Percentiles rank a stretch among this genome's conserved stretches.
phyloP scores from a whole-genome alignment of 2,797 vertebrate genomes.

The Poeciliopsis presidionis region DNA sequence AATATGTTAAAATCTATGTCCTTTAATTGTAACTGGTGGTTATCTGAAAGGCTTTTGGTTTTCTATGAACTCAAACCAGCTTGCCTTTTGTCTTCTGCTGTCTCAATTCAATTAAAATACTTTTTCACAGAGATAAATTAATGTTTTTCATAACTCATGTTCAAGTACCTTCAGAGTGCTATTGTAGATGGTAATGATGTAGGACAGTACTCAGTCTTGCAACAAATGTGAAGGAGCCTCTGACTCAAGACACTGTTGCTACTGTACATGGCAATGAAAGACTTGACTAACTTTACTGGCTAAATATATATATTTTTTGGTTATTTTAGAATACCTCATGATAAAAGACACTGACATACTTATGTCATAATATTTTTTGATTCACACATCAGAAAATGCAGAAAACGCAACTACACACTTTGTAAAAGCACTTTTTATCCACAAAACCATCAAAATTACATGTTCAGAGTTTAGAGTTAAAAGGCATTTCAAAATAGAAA shows the following conservation, averaged over 20 bases:
- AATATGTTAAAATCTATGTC: neutral
- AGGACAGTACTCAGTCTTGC: neutral
- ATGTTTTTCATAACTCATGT: neutral
- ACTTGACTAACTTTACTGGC: slow-evolving; percentile 45
- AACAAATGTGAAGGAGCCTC: neutral
- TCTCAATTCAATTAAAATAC: neutral
- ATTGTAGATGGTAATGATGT: neutral
- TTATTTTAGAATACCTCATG: slow-evolving; percentile 32
- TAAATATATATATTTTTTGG: slow-evolving; percentile 56
- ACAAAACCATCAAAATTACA: too few relatives aligned
- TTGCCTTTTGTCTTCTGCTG: neutral
- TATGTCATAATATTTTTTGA: slow-evolving; percentile 18
- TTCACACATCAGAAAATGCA: neutral
- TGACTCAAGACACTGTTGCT: neutral
- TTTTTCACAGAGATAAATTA: neutral
- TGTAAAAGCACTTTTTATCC: too few relatives aligned
- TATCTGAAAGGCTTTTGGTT: neutral
- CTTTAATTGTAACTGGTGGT: neutral
- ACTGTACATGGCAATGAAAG: neutral
- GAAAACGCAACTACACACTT: too few relatives aligned
- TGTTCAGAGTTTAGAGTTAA: neutral
- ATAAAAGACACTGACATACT: slow-evolving; percentile 30
- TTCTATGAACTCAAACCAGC: neutral
- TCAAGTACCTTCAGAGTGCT: neutral
- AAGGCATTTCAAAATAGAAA: slow-evolving; percentile 29